Conservation (phyloP, 1,140 invertebrate species). For the Magallana angulata region DNA sequence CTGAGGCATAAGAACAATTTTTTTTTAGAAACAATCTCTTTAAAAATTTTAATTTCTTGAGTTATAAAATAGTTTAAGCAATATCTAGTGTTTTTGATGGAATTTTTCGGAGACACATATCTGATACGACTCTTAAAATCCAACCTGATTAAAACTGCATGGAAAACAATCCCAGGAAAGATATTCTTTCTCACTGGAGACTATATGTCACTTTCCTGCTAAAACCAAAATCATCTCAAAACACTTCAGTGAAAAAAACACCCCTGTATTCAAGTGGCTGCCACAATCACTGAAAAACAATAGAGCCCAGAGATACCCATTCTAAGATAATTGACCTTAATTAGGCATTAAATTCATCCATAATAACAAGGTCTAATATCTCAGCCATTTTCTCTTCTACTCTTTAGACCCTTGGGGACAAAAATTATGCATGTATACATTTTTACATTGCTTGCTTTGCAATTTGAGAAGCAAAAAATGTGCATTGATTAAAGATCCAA, state of each 20-base stretch:
- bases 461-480: neutral
- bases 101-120: too few species aligned
- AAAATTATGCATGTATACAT: conserved; percentile 24
- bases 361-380: conserved; percentile 4
- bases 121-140: too few species aligned
- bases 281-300: neutral
- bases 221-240: conserved; percentile 13
- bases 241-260: conserved; percentile 5
- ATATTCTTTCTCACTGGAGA: neutral
- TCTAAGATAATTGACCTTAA: conserved; percentile 14
- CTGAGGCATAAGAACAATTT: too few species aligned
- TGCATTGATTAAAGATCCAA: conserved; percentile 28
- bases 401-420: neutral
- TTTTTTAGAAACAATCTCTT: too few species aligned
- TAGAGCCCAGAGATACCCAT: neutral
- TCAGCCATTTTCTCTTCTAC: neutral
- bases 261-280: neutral
- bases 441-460: conserved; percentile 21
- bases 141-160: neutral
- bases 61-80: too few species aligned
- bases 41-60: too few species aligned
- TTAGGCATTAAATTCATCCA: conserved; percentile 25
- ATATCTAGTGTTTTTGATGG: too few species aligned
- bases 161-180: conserved; percentile 18
- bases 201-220: neutral